These are phyloP conservation scores for Mimachlamys varia DNA, from an alignment of 2,888 invertebrate species.

Conservation along the genomic window DNA sequence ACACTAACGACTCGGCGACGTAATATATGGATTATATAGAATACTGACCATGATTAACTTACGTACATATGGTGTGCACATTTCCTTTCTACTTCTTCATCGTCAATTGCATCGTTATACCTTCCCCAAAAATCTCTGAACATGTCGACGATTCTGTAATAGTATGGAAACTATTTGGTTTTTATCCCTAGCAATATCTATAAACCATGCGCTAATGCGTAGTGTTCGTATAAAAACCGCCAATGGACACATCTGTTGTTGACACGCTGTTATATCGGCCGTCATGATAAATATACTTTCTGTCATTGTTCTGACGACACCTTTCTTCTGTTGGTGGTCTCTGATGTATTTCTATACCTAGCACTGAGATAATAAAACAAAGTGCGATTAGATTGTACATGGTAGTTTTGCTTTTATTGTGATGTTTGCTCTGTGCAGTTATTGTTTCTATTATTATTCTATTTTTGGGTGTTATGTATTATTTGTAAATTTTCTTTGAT, in stretches of 20 bases:
- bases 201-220: neutral
- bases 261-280: neutral
- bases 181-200: conserved; percentile 16
- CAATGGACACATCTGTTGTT: neutral
- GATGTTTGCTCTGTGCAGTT: too few relatives aligned
- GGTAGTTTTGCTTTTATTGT: too few relatives aligned
- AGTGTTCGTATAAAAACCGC: conserved; percentile 10
- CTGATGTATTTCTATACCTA: neutral
- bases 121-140: neutral
- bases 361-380: too few relatives aligned
- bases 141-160: neutral
- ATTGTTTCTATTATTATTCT: too few relatives aligned
- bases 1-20: too few relatives aligned
- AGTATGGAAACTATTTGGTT: neutral
- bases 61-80: neutral
- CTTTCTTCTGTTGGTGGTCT: neutral
- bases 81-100: neutral
- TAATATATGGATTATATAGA: neutral
- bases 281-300: neutral
- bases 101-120: neutral
- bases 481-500: too few relatives aligned
- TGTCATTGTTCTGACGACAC: neutral
- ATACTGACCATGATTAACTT: neutral
- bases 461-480: too few relatives aligned
- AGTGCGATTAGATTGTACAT: too few relatives aligned